These are phyloP conservation scores for Phoxinus dragarum DNA, from an alignment of 2,797 vertebrate species.

Conservation along the genomic window DNA sequence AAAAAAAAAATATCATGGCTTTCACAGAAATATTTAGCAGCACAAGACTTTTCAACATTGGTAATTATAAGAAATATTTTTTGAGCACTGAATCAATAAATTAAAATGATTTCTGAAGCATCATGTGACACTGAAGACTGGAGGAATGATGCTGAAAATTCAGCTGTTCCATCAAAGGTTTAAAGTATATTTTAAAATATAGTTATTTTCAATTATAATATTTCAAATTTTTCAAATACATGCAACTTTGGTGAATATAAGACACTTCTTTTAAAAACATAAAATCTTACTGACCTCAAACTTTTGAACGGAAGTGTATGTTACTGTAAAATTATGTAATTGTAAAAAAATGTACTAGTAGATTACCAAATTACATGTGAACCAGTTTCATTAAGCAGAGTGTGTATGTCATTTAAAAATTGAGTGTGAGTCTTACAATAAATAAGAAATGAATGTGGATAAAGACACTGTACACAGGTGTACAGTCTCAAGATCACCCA, in stretches of 20 bases:
- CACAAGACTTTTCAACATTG: too few species aligned
- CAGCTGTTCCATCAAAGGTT: not conserved
- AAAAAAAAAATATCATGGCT: not conserved
- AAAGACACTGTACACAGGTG: not conserved
- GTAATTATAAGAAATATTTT: not conserved
- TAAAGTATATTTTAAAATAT: too few species aligned
- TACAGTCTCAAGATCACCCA: not conserved
- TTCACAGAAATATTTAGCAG: not conserved
- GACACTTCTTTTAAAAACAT: not conserved
- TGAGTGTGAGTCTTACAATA: not conserved
- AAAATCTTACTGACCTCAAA: not conserved
- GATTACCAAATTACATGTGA: not conserved
- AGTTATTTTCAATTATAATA: too few species aligned
- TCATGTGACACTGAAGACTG: not conserved
- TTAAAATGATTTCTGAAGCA: not conserved
- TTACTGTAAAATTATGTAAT: not conserved
- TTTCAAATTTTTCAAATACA: not conserved
- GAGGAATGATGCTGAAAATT: not conserved
- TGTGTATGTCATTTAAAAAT: not conserved
- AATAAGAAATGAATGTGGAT: not conserved
- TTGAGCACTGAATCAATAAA: not conserved
- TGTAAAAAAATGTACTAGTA: not conserved
- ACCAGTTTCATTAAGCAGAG: not conserved
- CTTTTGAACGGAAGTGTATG: not conserved
- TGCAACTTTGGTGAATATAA: not conserved